Conservation (phyloP, 2,888 invertebrate genomes). For the Aphidoletes aphidimyza region DNA sequence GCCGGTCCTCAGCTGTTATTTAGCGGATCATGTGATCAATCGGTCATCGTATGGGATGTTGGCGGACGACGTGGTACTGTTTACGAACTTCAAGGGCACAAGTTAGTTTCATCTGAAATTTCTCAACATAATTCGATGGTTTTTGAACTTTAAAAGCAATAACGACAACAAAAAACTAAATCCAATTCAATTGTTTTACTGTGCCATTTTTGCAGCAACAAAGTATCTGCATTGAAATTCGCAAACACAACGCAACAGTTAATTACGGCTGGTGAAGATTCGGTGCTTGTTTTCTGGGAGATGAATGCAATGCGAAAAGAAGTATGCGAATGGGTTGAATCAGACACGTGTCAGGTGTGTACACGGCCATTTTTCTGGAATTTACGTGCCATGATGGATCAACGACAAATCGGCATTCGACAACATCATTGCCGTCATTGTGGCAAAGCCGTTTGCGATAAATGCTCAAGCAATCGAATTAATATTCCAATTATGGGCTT, state of each 20-base stretch:
- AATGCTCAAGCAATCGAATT: constrained; percentile 88
- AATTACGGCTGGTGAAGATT: constrained; percentile 91
- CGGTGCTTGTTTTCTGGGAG: constrained; percentile 93
- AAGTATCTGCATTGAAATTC: constrained; percentile 90
- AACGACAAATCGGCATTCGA: constrained; percentile 85
- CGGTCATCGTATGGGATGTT: constrained; percentile 98
- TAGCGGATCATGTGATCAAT: constrained; percentile 95
- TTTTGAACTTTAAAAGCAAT: too few relatives aligned
- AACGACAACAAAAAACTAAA: constrained; percentile 4
- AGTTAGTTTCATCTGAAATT: too few relatives aligned
- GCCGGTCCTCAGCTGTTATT: constrained; percentile 88
- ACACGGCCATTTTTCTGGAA: constrained; percentile 99
- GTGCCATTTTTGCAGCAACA: constrained; percentile 73
- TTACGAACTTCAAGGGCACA: constrained; percentile 94
- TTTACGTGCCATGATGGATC: constrained; percentile 97
- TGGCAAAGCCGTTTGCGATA: constrained; percentile 94
- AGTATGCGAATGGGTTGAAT: constrained; percentile 95
- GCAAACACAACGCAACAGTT: constrained; percentile 82
- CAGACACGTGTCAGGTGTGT: constrained; percentile 94
- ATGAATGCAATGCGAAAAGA: constrained; percentile 89
- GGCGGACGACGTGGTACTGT: constrained; percentile 96
- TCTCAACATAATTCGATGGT: too few relatives aligned
- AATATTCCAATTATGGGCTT: constrained; percentile 97
- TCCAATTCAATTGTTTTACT: neutral
- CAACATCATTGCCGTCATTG: constrained; percentile 94